Base-by-base conservation (phyloP, 92 coral and sea anemone species). In the Porites rus region DNA sequence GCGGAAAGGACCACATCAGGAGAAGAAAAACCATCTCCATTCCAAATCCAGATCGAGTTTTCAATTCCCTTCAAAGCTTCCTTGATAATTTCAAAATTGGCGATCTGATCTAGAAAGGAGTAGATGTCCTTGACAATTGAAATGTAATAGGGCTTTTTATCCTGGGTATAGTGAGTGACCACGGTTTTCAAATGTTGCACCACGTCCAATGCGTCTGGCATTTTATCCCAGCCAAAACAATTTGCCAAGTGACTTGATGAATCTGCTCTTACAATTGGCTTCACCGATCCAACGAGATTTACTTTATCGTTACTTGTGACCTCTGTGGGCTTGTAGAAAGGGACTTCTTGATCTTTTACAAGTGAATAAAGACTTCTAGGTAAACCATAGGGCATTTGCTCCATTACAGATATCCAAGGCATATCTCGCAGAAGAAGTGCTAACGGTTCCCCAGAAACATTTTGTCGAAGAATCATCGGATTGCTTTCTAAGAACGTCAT, bases 1-100 rank as follows among this genome's bases (percentile, higher is more conserved):
- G 85, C 58, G 24, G 80, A 13, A 69, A 94, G 83, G 21, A 92
- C 53, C n/a, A 68, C 84, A 6, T 65, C 22, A 14, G 92, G 87
- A 1, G 88, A 92, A 10, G 94, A 94, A 76, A 94, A 94, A 0
- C 95, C 95, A 22, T 94, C 88, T 65, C 98, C 98, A 78, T 90
- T 94, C 98, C 98, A 94, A 25, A 92, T 74, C 98, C 98, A 94
- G 25, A 83, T 28, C 1, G 51, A 71, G 19, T 84, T 50, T 10
- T 74, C 77, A 50, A 65, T 17, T 21, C 18, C 74, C 16, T 50
- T 18, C 51, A 92, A 76, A 18, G 64, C 74, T 43, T 10, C 70
- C 64, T 20, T 65, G 13, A 90, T 82, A 6, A 54, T 72, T 2
- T 73, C 28, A 43, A 20, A 18, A 38, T 24, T 14, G 11, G 38